Conservation (phyloP, 2,888 invertebrate genomes). For the Aspidiotus rigidus region DNA sequence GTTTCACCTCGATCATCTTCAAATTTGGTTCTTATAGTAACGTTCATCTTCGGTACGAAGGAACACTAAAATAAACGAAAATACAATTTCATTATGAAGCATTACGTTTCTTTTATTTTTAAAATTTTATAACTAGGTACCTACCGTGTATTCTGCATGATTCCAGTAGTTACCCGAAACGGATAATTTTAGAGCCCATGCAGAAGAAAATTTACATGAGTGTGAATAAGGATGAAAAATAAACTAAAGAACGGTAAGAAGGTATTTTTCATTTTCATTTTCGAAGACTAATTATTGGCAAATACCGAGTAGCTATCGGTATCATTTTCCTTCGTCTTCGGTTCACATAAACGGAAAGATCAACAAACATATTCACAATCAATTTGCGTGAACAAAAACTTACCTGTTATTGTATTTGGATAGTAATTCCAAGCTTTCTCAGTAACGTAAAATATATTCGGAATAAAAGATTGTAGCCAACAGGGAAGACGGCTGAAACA, state of each 20-base stretch:
- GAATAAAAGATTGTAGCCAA: constrained; percentile 79
- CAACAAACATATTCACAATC: too few relatives aligned
- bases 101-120: too few relatives aligned
- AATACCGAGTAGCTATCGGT: too few relatives aligned
- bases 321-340: too few relatives aligned
- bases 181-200: neutral
- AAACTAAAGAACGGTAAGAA: too few relatives aligned
- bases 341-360: too few relatives aligned
- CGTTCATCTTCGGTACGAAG: constrained; percentile 39
- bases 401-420: constrained; percentile 78
- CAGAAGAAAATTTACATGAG: neutral
- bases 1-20: constrained; percentile 79
- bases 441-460: constrained; percentile 82
- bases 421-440: constrained; percentile 95
- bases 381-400: constrained; percentile 37
- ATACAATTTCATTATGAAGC: neutral
- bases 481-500: constrained; percentile 70
- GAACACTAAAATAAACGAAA: constrained; percentile 52
- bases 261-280: too few relatives aligned
- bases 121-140: constrained; percentile 29
- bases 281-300: too few relatives aligned
- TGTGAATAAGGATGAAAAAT: neutral
- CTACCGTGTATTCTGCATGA: constrained; percentile 35
- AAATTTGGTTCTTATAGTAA: constrained; percentile 70
- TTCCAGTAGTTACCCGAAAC: neutral